Percentiles rank a stretch among this genome's conserved stretches.
These are phyloP conservation scores for Hanleya hanleyi DNA, from an alignment of 2,888 invertebrate species.

Conservation along the genomic window DNA sequence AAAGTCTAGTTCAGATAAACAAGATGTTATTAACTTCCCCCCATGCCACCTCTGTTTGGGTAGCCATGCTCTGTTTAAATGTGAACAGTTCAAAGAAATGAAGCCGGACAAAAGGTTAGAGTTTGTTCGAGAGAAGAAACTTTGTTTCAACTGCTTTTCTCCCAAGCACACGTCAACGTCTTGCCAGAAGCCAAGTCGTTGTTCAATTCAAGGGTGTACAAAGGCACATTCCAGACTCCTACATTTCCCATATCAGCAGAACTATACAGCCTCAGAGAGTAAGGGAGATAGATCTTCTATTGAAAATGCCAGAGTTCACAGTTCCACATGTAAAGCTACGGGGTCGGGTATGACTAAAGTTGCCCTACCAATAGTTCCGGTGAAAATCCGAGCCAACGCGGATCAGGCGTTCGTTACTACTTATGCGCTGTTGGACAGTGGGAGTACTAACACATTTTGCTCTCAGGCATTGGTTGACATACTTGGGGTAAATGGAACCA, in stretches of 20 bases:
- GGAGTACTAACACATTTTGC: background rate
- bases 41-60: no score
- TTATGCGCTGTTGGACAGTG: background rate
- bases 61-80: no score
- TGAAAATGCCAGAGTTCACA: no score
- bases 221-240: background rate
- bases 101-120: background rate
- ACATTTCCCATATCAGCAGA: no score
- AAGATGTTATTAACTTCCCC: no score
- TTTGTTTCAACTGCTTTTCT: slow-evolving; percentile 1
- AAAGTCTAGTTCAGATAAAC: no score
- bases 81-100: no score
- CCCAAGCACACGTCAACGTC: background rate
- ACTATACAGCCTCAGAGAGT: no score
- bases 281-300: no score
- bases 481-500: background rate
- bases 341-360: background rate
- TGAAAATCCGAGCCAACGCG: background rate
- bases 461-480: background rate
- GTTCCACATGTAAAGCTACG: background rate
- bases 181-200: background rate
- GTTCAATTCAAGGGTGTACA: background rate
- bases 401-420: background rate
- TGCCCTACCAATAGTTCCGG: background rate
- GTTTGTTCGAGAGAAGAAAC: background rate